Evolutionary conservation across 1,140 invertebrate species (phyloP).

Genomic region (Bombus waltoni): DNA sequence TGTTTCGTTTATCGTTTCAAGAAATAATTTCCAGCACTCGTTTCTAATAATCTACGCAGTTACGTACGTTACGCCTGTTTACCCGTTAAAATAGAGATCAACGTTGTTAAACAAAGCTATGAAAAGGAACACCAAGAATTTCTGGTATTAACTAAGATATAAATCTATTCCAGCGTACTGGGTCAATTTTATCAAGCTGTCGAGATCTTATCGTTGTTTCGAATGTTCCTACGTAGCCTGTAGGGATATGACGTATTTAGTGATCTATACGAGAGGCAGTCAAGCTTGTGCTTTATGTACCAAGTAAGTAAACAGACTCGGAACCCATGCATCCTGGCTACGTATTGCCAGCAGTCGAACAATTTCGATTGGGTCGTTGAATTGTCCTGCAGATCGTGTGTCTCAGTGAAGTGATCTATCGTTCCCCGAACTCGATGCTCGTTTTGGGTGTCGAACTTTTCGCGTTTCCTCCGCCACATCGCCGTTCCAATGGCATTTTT

Average conservation of each 20-base stretch:
- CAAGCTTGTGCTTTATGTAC: constrained; percentile 45
- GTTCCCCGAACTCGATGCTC: constrained; percentile 52
- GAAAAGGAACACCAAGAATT: background rate
- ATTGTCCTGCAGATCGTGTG: constrained; percentile 61
- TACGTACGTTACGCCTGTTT: background rate
- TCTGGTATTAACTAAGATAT: background rate
- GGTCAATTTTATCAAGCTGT: background rate
- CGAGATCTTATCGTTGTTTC: background rate
- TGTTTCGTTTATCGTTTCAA: background rate
- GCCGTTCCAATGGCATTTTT: constrained; percentile 32
- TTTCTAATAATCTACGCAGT: background rate
- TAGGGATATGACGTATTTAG: constrained; percentile 37
- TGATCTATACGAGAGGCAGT: constrained; percentile 32
- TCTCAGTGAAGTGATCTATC: constrained; percentile 66
- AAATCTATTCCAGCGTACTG: background rate
- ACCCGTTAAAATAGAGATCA: too few relatives aligned
- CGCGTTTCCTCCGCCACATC: constrained; percentile 16
- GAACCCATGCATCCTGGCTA: constrained; percentile 6
- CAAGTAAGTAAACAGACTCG: constrained; percentile 54
- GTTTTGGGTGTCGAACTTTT: constrained; percentile 58
- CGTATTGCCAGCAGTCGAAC: constrained; percentile 31
- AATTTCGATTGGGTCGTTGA: constrained; percentile 56
- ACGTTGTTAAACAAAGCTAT: background rate
- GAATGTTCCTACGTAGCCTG: constrained; percentile 34
- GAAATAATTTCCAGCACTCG: background rate